Conservation (phyloP, 2,113 vertebrate genomes). For the Merops nubicus region DNA sequence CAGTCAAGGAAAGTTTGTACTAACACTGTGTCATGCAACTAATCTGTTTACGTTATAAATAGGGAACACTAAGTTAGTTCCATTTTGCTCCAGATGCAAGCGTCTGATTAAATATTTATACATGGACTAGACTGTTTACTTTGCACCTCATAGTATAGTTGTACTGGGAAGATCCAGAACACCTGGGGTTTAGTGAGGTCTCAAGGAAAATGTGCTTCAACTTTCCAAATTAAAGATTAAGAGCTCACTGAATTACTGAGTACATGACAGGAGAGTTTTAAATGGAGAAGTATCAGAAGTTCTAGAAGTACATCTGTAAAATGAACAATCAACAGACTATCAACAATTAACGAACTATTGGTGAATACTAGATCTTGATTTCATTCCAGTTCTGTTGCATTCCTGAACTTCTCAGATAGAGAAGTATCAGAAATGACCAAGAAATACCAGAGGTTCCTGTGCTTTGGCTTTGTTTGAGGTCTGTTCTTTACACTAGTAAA, state of each 20-base stretch:
- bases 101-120: constrained; percentile 80
- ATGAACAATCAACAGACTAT: no score
- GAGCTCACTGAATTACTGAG: not conserved
- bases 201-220: not conserved
- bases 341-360: not conserved
- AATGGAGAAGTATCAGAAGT: not conserved
- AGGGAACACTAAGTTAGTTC: constrained; percentile 28
- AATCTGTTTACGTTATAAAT: constrained; percentile 69
- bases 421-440: not conserved
- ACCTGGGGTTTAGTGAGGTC: constrained; percentile 52
- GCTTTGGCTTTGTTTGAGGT: not conserved
- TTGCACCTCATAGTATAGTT: constrained; percentile 49
- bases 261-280: not conserved
- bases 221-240: not conserved
- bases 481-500: not conserved
- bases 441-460: not conserved
- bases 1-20: constrained; percentile 64
- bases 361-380: not conserved
- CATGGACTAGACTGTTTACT: constrained; percentile 71
- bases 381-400: not conserved
- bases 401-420: not conserved
- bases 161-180: constrained; percentile 66
- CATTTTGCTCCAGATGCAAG: constrained; percentile 67
- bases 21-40: constrained; percentile 71
- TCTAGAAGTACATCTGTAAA: not conserved